Base-by-base conservation (phyloP, 2,888 invertebrate genomes). In the Rhyacophila evoluta region DNA sequence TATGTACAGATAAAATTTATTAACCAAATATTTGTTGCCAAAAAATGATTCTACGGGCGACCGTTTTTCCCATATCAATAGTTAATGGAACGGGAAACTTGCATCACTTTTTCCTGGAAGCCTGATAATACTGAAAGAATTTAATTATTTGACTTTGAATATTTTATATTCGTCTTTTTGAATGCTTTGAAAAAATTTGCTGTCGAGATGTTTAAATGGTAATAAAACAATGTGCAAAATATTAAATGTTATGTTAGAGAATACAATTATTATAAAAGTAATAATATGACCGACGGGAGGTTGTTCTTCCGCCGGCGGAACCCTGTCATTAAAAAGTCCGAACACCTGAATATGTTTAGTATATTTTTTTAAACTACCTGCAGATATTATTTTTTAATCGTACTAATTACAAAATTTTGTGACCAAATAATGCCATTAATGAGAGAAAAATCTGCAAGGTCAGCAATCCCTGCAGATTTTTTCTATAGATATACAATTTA, bases 381-480 rank as follows among this genome's bases (percentile, higher is more conserved):
- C 55, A 55, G 55, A 55, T 55, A 55, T 55, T 55, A 55, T 55
- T 55, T 55, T 55, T 55, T 55, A 55, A 55, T 55, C 55, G 55
- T 55, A 55, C 55, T 19, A 55, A 55, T 55, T 55, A 55, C 55
- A 55, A 76, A 71, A 73, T 74, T 69, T 37, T 38, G 36, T 74
- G 78, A 78, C 78, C 78, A 75, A 78, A 75, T 78, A 69, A 74
- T 71, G 78, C 78, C 78, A 77, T 79, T 77, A 37, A 36, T 77
- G 37, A 77, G 37, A 67, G 41, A 72, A 33, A 67, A 39, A 33
- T 15, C 28, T 27, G 72, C 36, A n/a, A 55, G 37, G 19, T 37
- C 37, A 37, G 72, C 67, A 38, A 28, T 77, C 11, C 70, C 55
- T 33, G 36, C 39, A 67, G 77, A 33, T 55, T 39, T 74, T 77